Evolutionary conservation across 2,113 vertebrate genomes (phyloP).

Genomic region (Ovibos moschatus): DNA sequence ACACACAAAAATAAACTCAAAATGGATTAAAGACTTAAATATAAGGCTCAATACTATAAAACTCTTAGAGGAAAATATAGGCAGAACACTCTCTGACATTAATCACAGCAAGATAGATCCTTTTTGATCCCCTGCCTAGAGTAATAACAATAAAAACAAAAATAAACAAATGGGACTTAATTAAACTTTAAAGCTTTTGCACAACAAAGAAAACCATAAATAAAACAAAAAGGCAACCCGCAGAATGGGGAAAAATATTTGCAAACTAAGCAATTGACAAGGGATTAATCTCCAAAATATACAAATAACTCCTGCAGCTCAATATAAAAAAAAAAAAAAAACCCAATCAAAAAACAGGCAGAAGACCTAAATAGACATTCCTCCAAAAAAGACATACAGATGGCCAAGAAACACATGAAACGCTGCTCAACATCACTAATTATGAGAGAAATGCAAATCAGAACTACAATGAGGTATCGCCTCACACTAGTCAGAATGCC

Average conservation of each 20-base stretch:
- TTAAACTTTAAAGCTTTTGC: not conserved
- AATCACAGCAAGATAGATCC: not conserved
- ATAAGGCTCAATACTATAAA: not conserved
- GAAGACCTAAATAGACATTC: not conserved
- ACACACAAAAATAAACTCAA: not conserved
- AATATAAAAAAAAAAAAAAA: not conserved
- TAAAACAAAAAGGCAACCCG: not conserved
- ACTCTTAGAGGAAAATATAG: not conserved
- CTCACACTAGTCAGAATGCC: not conserved
- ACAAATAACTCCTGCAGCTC: not conserved
- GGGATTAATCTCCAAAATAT: not conserved
- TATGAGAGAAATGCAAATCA: not conserved
- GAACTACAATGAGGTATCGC: not conserved
- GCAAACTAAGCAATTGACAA: not conserved
- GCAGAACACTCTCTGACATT: not conserved
- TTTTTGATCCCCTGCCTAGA: not conserved
- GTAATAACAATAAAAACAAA: not conserved
- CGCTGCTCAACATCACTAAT: not conserved
- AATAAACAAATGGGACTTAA: not conserved
- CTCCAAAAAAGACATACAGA: not conserved
- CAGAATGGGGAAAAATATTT: not conserved
- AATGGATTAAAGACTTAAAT: not conserved
- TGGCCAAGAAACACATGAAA: not conserved
- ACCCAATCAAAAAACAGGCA: not conserved
- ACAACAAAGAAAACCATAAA: not conserved